These are phyloP conservation scores for Oreotragus oreotragus DNA, from an alignment of 2,113 vertebrate genomes.

Conservation along the genomic window DNA sequence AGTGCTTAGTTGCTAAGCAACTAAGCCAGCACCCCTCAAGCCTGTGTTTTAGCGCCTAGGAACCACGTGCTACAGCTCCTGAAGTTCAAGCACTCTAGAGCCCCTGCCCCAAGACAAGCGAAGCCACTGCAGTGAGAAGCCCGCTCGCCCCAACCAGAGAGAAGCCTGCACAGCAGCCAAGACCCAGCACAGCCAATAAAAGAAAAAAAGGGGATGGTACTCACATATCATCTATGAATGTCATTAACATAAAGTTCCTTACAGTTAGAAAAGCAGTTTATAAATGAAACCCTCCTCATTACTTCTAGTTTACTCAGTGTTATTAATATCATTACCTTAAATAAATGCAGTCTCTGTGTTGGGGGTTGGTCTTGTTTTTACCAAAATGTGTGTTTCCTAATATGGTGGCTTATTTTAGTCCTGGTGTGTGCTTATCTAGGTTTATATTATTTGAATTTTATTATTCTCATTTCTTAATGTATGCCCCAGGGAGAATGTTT, in stretches of 20 bases:
- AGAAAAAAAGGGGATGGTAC: neutral
- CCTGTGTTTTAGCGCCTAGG: neutral
- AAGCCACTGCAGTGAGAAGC: neutral
- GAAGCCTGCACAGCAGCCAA: neutral
- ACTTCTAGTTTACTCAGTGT: neutral
- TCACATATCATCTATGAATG: neutral
- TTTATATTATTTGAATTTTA: conserved; percentile 1
- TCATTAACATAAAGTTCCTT: neutral
- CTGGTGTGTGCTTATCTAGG: neutral
- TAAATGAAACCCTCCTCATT: neutral
- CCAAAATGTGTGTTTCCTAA: neutral
- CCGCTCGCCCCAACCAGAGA: neutral
- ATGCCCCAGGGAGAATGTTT: neutral
- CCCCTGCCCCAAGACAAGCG: neutral
- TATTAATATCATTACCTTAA: neutral
- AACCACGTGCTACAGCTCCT: neutral
- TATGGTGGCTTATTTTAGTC: neutral
- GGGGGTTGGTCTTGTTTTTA: neutral
- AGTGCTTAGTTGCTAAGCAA: too few species aligned
- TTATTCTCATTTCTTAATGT: neutral
- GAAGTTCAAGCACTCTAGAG: neutral
- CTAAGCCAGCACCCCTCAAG: neutral
- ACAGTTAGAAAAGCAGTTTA: neutral
- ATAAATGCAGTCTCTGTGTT: neutral
- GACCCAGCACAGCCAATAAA: neutral